Percentiles rank a stretch among this genome's conserved stretches.
phyloP scores from a whole-genome alignment of 2,113 vertebrate species.

The Noctilio leporinus region DNA sequence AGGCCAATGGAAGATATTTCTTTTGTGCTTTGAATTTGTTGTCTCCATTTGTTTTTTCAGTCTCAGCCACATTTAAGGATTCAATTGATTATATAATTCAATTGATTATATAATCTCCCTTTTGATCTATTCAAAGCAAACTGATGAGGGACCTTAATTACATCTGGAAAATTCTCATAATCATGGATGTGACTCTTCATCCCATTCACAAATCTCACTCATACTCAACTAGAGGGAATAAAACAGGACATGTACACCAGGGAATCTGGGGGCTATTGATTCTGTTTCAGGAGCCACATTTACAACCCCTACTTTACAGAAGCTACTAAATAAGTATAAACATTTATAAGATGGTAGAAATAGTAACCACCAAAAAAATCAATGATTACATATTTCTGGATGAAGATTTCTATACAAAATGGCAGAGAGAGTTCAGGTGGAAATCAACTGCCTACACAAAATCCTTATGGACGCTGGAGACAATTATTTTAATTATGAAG shows the following conservation, averaged over 20 bases:
- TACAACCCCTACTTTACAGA: neutral
- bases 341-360: neutral
- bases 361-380: neutral
- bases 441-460: neutral
- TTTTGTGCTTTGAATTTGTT: neutral
- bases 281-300: neutral
- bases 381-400: neutral
- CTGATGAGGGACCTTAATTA: neutral
- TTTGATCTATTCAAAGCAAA: neutral
- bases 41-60: neutral
- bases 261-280: neutral
- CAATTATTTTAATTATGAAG: neutral
- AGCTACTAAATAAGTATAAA: neutral
- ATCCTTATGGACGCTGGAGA: neutral
- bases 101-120: neutral
- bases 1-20: neutral
- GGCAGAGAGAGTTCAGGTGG: neutral
- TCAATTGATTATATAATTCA: neutral
- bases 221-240: too few species aligned
- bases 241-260: too few species aligned
- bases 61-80: neutral
- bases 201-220: neutral
- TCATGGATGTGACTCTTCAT: neutral
- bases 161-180: neutral
- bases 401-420: neutral